Evolutionary conservation across 2,797 vertebrate genomes (phyloP).

Genomic region (Lithobates pipiens): DNA sequence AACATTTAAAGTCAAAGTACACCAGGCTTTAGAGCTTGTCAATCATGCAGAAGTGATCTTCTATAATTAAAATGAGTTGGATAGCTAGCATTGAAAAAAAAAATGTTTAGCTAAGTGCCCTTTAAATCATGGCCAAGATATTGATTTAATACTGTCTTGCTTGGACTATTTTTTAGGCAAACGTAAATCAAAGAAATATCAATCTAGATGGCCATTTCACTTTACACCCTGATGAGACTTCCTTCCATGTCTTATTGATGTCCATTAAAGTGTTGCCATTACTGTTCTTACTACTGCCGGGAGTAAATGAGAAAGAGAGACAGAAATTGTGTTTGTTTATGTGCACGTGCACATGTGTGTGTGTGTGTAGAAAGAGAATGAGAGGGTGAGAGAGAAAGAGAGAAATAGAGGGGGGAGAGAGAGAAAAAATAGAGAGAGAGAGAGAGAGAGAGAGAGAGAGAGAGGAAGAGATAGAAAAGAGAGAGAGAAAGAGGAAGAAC

Average conservation of each 20-base stretch:
- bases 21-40: constrained; percentile 7
- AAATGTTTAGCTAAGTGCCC: constrained; percentile 52
- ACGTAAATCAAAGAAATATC: constrained; percentile 12
- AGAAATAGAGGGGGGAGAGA: too few species aligned
- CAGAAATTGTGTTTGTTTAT: too few species aligned
- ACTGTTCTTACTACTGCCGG: too few species aligned
- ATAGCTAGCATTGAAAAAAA: constrained; percentile 7
- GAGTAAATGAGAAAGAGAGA: background rate
- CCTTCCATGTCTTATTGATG: background rate
- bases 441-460: too few species aligned
- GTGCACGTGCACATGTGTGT: too few species aligned
- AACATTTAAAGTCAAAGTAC: background rate
- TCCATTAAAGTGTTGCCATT: background rate
- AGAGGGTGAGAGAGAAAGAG: too few species aligned
- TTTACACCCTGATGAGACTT: constrained; percentile 5
- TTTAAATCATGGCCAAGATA: constrained; percentile 45
- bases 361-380: too few species aligned
- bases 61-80: constrained; percentile 43
- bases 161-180: background rate
- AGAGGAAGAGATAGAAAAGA: too few species aligned
- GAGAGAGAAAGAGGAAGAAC: too few species aligned
- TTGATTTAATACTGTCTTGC: constrained; percentile 28
- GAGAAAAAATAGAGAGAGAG: too few species aligned
- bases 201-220: background rate
- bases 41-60: constrained; percentile 20